Percentiles rank a stretch among this genome's conserved stretches.
These are phyloP conservation scores for Caenorhabditis plicata DNA, from an alignment of 2,888 invertebrate genomes.

Conservation along the genomic window DNA sequence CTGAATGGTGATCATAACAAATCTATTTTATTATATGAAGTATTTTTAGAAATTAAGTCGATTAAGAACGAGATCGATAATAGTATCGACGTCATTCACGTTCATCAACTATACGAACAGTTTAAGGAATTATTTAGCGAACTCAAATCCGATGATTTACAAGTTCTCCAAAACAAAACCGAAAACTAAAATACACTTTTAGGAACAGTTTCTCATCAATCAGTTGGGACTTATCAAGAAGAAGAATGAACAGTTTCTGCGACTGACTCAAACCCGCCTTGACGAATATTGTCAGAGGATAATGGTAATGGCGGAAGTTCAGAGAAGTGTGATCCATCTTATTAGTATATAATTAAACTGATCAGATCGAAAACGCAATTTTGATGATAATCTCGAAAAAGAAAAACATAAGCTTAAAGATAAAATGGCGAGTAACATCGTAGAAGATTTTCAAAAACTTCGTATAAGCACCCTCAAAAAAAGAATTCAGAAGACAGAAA, in stretches of 20 bases:
- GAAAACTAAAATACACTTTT: neutral
- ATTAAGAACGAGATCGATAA: no score
- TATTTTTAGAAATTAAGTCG: no score
- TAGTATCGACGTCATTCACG: no score
- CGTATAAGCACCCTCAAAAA: slow-evolving; percentile 19
- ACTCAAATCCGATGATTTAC: no score
- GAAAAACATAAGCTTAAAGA: slow-evolving; percentile 5
- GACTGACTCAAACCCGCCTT: slow-evolving; percentile 3
- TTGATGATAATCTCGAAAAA: slow-evolving; percentile 11
- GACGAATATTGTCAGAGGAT: slow-evolving; percentile 29
- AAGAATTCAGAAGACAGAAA: slow-evolving; percentile 1
- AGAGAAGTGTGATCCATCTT: slow-evolving; percentile 1
- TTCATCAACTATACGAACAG: no score
- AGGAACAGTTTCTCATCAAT: slow-evolving; percentile 2
- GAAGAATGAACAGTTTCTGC: neutral
- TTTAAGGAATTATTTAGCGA: slow-evolving; percentile 2
- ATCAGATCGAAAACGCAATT: slow-evolving; percentile 14
- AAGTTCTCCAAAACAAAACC: no score
- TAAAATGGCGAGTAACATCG: slow-evolving; percentile 3
- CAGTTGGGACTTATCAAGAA: slow-evolving; percentile 1
- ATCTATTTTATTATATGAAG: no score
- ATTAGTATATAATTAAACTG: neutral
- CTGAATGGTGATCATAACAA: no score
- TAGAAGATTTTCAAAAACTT: slow-evolving; percentile 15
- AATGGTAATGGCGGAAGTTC: slow-evolving; percentile 16